Evolutionary conservation across 2,113 vertebrate species (phyloP), one percentile per base, ranked within the genome.

Genomic region (Platanista minor): DNA sequence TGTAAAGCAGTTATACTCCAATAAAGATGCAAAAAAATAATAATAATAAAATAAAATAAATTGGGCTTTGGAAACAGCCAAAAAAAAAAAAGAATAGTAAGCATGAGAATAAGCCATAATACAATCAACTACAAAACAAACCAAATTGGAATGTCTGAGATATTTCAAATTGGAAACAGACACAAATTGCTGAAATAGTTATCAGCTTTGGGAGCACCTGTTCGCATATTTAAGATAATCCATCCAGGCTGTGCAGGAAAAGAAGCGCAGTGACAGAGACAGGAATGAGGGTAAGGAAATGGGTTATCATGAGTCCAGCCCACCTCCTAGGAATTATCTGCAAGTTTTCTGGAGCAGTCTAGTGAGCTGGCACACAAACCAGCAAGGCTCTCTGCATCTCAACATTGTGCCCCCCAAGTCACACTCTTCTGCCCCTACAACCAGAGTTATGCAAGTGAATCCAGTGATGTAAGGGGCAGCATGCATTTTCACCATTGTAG

Each of bases 401-500:
- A 86, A 82, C 57, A 88, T 2, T 74, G 36, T 69, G 20, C 49
- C 80, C 81, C 20, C 5, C 66, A 82, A 77, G n/a, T 57, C 72
- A 89, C 23, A 75, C 77, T 49, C 33, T 66, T 33, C 43, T 64
- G 31, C 61, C 36, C 54, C 80, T 62, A 84, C 9, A 17, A 41
- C 90, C 87, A 69, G 29, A 91, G 46, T 85, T 90, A 95, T 6
- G 33, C 29, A 94, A 95, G 85, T 25, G 72, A 98, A 69, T 71
- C 61, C 5, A 95, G 71, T 41, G 89, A 93, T 2, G 0, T 12
- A 11, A 72, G 85, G 85, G 54, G 25, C 62, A 43, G 23, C 88
- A 97, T 81, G 75, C 69, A 97, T 90, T 89, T 96, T 91, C 87
- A 95, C 89, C 82, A 92, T 88, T 84, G 83, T 29, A 97, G 97